Evolutionary conservation across 2,113 vertebrate species (phyloP).

Genomic region (Pelobates fuscus): DNA sequence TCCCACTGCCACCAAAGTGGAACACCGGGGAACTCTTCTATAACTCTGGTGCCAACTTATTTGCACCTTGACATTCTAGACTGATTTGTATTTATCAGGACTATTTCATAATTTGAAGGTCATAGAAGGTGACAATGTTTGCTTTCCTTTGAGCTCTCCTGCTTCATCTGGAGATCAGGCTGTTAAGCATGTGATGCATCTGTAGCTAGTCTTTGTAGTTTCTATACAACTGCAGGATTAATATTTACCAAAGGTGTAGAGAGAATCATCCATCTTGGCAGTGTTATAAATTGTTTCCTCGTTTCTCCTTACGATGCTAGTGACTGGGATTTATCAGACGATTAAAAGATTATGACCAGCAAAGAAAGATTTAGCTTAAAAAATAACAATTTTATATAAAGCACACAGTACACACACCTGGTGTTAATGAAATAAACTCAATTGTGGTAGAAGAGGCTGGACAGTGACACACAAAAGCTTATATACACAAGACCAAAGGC

Average conservation of each 20-base stretch:
- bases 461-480: background rate
- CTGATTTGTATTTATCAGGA: too few species aligned
- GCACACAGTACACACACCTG: slow-evolving; percentile 14
- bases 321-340: slow-evolving; percentile 28
- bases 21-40: too few species aligned
- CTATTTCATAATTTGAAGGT: too few species aligned
- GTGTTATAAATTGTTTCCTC: background rate
- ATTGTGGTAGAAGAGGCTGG: background rate
- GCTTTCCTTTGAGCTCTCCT: too few species aligned
- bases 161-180: background rate
- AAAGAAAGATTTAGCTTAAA: slow-evolving; percentile 17
- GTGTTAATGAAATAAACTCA: slow-evolving; percentile 1
- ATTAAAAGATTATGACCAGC: slow-evolving; percentile 34
- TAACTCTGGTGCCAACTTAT: too few species aligned
- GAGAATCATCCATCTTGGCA: slow-evolving; percentile 31
- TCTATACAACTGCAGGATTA: slow-evolving; percentile 32
- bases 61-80: too few species aligned
- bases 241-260: slow-evolving; percentile 33
- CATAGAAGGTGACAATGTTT: too few species aligned
- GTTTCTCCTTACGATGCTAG: slow-evolving; percentile 18
- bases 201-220: slow-evolving; percentile 1
- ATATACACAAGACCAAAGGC: background rate
- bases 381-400: slow-evolving; percentile 24
- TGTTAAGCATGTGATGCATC: background rate
- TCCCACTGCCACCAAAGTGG: too few species aligned